Conservation (phyloP, 2,888 invertebrate species). For the Oligia strigilis region DNA sequence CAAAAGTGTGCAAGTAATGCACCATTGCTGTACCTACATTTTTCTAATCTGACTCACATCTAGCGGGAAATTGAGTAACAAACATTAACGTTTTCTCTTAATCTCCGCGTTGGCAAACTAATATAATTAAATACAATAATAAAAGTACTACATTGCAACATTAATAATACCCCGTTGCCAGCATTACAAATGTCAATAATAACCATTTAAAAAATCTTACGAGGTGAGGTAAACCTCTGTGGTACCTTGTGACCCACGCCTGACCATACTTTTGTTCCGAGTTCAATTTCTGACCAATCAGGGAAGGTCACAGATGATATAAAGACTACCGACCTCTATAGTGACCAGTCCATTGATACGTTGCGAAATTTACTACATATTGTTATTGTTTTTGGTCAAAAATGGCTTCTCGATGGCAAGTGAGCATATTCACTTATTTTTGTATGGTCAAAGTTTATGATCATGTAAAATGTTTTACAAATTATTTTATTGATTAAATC, state of each 20-base stretch:
- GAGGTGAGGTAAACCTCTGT: conserved; percentile 58
- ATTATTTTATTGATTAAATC: conserved; percentile 16
- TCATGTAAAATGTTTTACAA: conserved; percentile 33
- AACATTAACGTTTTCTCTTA: conserved; percentile 25
- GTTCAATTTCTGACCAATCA: conserved; percentile 47
- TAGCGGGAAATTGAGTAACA: conserved; percentile 21
- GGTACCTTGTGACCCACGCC: conserved; percentile 62
- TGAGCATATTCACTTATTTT: conserved; percentile 11
- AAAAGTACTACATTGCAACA: conserved; percentile 39
- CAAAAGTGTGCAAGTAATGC: conserved; percentile 7
- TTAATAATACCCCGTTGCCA: conserved; percentile 25
- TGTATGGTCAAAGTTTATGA: conserved; percentile 28
- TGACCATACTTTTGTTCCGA: conserved; percentile 52
- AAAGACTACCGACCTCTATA: conserved; percentile 36
- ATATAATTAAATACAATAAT: conserved; percentile 12
- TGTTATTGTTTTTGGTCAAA: conserved; percentile 48
- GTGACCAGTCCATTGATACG: conserved; percentile 33
- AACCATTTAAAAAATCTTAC: conserved; percentile 45
- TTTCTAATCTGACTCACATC: conserved; percentile 26
- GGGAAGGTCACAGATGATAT: conserved; percentile 53
- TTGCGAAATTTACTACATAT: conserved; percentile 49
- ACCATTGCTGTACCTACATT: neutral
- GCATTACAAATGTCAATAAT: conserved; percentile 30
- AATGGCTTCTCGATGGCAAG: conserved; percentile 42
- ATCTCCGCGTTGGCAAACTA: neutral